These are phyloP conservation scores for Callithrix jacchus DNA, from an alignment of 2,113 vertebrate species.

Conservation along the genomic window DNA sequence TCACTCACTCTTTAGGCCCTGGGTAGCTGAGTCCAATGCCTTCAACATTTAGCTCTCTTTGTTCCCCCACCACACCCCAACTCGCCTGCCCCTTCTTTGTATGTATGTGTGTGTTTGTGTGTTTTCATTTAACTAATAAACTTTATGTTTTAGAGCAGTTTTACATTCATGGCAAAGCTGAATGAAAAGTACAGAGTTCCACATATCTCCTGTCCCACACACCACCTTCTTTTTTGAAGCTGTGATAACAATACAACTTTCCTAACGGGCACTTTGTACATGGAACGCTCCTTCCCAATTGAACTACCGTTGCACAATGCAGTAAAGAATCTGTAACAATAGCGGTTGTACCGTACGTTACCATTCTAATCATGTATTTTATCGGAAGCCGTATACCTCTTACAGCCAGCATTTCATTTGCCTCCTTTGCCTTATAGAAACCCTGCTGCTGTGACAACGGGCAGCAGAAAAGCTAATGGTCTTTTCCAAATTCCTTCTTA, in stretches of 20 bases:
- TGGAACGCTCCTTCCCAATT: conserved; percentile 66
- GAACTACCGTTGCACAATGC: conserved; percentile 44
- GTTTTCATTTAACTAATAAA: neutral
- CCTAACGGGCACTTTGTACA: neutral
- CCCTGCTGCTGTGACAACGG: conserved; percentile 67
- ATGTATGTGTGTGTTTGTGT: neutral
- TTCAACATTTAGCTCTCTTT: conserved; percentile 46
- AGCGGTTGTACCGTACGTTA: conserved; percentile 49
- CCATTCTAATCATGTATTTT: conserved; percentile 77
- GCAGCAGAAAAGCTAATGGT: conserved; percentile 78
- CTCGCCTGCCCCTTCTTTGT: neutral
- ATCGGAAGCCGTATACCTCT: conserved; percentile 58
- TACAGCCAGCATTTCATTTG: conserved; percentile 76
- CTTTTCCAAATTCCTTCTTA: conserved; percentile 73
- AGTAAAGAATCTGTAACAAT: conserved; percentile 65
- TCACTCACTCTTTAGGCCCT: conserved; percentile 38
- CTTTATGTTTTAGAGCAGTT: neutral
- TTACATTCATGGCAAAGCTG: neutral
- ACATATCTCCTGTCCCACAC: no score
- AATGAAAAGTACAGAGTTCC: neutral
- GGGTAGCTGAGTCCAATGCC: neutral
- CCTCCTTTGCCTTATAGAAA: conserved; percentile 74
- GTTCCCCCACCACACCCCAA: neutral
- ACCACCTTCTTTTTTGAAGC: neutral
- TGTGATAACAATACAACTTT: conserved; percentile 18